phyloP scores from a whole-genome alignment of 2,888 invertebrate genomes.

The Lydus trimaculatus region DNA sequence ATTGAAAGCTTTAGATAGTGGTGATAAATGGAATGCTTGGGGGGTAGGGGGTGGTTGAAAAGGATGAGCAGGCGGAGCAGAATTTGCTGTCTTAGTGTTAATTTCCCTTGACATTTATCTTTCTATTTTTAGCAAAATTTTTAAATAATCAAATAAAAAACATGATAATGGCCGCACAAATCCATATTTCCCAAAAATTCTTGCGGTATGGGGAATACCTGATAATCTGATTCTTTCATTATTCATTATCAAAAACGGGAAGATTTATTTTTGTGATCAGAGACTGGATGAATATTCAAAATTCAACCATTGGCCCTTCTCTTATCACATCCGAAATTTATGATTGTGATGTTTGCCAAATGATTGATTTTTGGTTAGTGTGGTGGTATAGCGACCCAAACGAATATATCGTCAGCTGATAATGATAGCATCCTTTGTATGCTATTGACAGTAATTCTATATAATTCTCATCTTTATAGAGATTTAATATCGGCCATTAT shows the following conservation, averaged over 20 bases:
- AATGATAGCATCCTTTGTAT: constrained; percentile 16
- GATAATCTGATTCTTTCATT: not conserved
- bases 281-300: not conserved
- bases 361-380: not conserved
- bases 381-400: not conserved
- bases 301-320: not conserved
- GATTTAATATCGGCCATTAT: not conserved
- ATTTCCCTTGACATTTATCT: constrained; percentile 11
- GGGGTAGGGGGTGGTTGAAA: constrained; percentile 10
- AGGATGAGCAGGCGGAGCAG: constrained; percentile 11
- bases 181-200: not conserved
- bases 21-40: not conserved
- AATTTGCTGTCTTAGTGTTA: constrained; percentile 47
- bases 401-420: not conserved
- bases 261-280: not conserved
- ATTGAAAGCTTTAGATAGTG: not conserved
- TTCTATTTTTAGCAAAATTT: not conserved
- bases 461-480: constrained; percentile 13
- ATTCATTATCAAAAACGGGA: not conserved
- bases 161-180: not conserved
- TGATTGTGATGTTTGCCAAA: not conserved
- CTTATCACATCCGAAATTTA: not conserved
- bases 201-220: not conserved
- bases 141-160: not conserved
- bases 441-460: constrained; percentile 21